These are phyloP conservation scores for Trogon surrucura DNA, from an alignment of 2,113 vertebrate species.

Conservation along the genomic window DNA sequence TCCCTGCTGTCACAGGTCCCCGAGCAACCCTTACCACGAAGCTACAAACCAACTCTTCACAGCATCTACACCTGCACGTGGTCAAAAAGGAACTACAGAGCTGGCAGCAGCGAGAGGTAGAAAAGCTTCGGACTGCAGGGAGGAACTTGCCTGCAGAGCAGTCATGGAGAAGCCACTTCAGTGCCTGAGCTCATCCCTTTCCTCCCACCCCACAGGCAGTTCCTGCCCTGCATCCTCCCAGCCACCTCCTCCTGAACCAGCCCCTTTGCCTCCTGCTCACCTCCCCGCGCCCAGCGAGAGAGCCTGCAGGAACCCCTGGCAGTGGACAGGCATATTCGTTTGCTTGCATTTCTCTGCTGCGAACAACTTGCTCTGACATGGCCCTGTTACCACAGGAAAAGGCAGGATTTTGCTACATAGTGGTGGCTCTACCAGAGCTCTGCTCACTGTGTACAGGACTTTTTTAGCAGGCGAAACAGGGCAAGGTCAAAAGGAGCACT, in stretches of 20 bases:
- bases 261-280: neutral
- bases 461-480: neutral
- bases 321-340: neutral
- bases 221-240: neutral
- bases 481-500: neutral
- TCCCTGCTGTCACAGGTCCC: neutral
- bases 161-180: neutral
- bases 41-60: neutral
- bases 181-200: neutral
- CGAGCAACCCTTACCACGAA: neutral
- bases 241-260: neutral
- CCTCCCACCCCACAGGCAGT: neutral
- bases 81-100: neutral
- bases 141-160: neutral
- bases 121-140: neutral
- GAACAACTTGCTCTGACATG: neutral
- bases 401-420: neutral
- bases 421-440: neutral
- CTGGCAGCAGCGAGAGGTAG: neutral
- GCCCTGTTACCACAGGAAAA: neutral
- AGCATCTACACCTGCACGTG: neutral
- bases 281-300: neutral
- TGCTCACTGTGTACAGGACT: rapidly evolving
- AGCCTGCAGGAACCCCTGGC: neutral
- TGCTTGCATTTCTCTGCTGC: neutral